Evolutionary conservation across 2,888 invertebrate species (phyloP).

Genomic region (Panopea generosa): DNA sequence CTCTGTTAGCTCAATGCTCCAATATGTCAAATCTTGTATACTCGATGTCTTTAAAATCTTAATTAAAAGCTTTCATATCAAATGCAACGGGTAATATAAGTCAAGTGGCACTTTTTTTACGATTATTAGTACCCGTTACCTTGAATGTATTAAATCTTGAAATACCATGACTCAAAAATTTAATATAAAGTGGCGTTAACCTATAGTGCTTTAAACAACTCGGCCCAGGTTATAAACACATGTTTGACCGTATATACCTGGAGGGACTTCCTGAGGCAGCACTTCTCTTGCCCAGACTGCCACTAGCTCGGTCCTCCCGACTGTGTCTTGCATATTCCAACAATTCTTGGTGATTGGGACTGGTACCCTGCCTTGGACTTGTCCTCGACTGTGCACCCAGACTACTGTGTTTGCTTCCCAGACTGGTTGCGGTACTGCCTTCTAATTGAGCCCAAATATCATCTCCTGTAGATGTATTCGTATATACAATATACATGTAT

Average conservation of each 20-base stretch:
- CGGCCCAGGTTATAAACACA: no score
- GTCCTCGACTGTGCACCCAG: conserved; percentile 27
- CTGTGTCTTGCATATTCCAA: conserved; percentile 16
- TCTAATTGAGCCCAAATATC: conserved; percentile 33
- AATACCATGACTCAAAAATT: no score
- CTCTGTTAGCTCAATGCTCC: no score
- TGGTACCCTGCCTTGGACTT: conserved; percentile 13
- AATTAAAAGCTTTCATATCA: no score
- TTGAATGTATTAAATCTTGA: no score
- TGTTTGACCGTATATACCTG: conserved; percentile 19
- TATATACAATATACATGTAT: background rate
- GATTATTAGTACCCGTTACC: no score
- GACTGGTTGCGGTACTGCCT: conserved; percentile 51
- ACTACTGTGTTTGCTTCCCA: conserved; percentile 47
- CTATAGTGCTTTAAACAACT: no score
- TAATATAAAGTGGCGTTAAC: no score
- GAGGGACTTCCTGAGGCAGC: conserved; percentile 49
- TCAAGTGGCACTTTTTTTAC: no score
- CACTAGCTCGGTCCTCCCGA: conserved; percentile 3
- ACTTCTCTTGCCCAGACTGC: conserved; percentile 47
- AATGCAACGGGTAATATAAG: no score
- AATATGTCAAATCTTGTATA: no score
- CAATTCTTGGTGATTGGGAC: background rate
- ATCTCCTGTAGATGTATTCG: conserved; percentile 5
- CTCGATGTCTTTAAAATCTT: no score